Evolutionary conservation across 1,140 invertebrate genomes (phyloP).

Genomic region (Colletes latitarsis): DNA sequence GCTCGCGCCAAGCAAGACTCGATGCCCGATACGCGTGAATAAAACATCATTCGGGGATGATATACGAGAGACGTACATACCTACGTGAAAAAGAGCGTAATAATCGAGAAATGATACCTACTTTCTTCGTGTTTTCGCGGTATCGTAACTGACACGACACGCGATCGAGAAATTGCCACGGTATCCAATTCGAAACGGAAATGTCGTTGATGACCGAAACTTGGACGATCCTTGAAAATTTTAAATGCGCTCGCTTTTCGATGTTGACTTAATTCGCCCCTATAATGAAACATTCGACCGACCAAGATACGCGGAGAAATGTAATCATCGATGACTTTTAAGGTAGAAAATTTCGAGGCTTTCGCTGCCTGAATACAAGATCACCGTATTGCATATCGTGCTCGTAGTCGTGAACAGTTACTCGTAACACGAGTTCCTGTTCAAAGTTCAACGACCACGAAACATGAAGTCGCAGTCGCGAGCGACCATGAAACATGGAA

Average conservation of each 20-base stretch:
- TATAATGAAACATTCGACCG: too few relatives aligned
- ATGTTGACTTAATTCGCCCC: too few relatives aligned
- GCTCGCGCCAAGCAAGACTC: conserved; percentile 60
- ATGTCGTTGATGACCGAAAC: conserved; percentile 27
- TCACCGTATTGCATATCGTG: too few relatives aligned
- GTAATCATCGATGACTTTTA: too few relatives aligned
- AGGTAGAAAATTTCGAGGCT: too few relatives aligned
- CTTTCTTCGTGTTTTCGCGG: too few relatives aligned
- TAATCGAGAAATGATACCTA: background rate
- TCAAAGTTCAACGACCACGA: conserved; percentile 18
- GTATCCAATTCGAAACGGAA: background rate
- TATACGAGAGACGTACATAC: conserved; percentile 1
- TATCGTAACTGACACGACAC: background rate
- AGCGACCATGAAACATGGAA: background rate
- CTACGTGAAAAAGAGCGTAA: background rate
- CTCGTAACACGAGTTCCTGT: background rate
- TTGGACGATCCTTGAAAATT: conserved; percentile 44
- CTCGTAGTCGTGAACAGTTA: too few relatives aligned
- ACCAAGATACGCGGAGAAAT: too few relatives aligned
- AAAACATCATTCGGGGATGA: conserved; percentile 70
- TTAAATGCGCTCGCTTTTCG: conserved; percentile 42
- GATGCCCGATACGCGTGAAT: conserved; percentile 71
- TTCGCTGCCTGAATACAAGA: too few relatives aligned
- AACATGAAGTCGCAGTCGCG: background rate
- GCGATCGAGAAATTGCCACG: background rate